Evolutionary conservation across 1,140 invertebrate species (phyloP).

Genomic region (Pseudomyrmex sp.): DNA sequence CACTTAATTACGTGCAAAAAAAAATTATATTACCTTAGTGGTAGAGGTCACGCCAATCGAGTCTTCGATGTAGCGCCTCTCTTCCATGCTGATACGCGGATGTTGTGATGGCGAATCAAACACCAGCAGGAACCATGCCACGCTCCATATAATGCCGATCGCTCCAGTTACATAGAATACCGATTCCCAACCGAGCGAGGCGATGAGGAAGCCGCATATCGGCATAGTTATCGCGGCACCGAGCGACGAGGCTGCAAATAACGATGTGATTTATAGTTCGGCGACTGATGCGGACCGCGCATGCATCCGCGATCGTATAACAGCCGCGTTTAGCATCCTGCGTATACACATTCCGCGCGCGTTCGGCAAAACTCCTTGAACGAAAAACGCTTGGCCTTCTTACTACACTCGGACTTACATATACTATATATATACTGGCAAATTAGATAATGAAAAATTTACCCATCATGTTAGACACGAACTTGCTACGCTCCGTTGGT

Average conservation of each 20-base stretch:
- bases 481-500: conserved; percentile 94
- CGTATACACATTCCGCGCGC: neutral
- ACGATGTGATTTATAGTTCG: conserved; percentile 3
- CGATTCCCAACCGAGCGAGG: conserved; percentile 92
- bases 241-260: conserved; percentile 89
- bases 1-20: too few species aligned
- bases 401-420: neutral
- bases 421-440: neutral
- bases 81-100: conserved; percentile 93
- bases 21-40: conserved; percentile 62
- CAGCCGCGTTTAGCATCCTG: neutral
- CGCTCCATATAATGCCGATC: conserved; percentile 92
- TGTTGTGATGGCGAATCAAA: conserved; percentile 94
- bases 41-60: conserved; percentile 87
- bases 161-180: conserved; percentile 94
- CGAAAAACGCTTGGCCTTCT: neutral
- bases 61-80: conserved; percentile 92
- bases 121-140: conserved; percentile 93
- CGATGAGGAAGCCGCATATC: conserved; percentile 92
- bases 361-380: neutral
- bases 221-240: conserved; percentile 94
- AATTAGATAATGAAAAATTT: conserved; percentile 68
- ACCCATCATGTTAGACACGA: conserved; percentile 95
- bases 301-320: conserved; percentile 7
- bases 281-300: neutral